Base-by-base conservation (phyloP, 1,140 invertebrate species). In the Euglossa dilemma region DNA sequence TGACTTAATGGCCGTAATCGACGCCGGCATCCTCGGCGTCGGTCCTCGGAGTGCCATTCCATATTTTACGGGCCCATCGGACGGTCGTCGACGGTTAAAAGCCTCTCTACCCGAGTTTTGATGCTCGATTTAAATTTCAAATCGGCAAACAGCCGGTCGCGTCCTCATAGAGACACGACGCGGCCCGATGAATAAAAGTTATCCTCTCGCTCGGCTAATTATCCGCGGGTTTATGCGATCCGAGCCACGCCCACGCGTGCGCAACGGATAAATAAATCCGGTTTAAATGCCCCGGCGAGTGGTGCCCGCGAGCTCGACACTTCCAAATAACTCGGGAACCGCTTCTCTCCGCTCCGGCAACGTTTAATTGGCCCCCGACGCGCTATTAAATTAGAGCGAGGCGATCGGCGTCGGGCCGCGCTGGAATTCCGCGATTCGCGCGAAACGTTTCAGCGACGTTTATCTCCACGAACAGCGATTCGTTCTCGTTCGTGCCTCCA, bases 1-100 rank as follows among this genome's bases (percentile, higher is more conserved):
- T 57, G 50, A 43, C 43, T 52, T 89, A 83, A 89, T 83, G 79
- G 77, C 36, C 66, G n/a, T 52, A 70, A 87, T 67, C 54, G 16
- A 43, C 61, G 43, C 50, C 57, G 63, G 0, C 23, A 9, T 11
- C 47, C 50, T 50, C 59, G 36, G 2, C n/a, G 0, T n/a, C 12
- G 4, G n/a, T n/a, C n/a, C n/a, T 6, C 9, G 0, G n/a, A 11
- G 3, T 50, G 71, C n/a, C 25, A 28, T 57, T 71, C 43, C n/a
- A 18, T n/a, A 3, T 8, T 71, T 71, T 28, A 50, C 43, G 6
- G n/a, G 43, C 12, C 11, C 28, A 6, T 3, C 0, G 64, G n/a
- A 45, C 23, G 23, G n/a, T 45, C 14, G 23, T 16, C 5, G 11
- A 36, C 5, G 11, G 63, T 45, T 43, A 7, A 43, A 43, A 43